phyloP scores from a whole-genome alignment of 2,113 vertebrate species.

The Lipotes vexillifer region DNA sequence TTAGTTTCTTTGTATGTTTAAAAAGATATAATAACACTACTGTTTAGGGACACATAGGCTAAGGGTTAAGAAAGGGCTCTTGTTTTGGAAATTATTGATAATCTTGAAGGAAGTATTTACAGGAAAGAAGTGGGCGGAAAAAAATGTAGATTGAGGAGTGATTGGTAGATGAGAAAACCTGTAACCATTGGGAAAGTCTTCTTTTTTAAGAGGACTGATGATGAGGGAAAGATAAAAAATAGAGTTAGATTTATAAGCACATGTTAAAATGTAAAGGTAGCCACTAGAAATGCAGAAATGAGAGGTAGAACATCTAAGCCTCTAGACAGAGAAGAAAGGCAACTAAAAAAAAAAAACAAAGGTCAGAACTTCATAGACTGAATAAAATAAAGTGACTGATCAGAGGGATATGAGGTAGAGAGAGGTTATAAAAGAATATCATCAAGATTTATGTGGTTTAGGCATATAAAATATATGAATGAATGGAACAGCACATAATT shows the following conservation, averaged over 20 bases:
- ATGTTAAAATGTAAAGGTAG: not conserved
- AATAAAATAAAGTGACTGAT: not conserved
- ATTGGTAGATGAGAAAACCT: not conserved
- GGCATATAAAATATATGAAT: not conserved
- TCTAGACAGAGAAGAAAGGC: not conserved
- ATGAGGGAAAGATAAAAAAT: not conserved
- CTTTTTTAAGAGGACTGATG: not conserved
- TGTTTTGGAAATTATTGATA: not conserved
- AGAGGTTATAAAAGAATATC: not conserved
- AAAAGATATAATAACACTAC: not conserved
- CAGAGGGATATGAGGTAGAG: not conserved
- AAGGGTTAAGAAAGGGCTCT: not conserved
- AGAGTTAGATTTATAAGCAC: not conserved
- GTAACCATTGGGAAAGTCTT: not conserved
- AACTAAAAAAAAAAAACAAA: not conserved
- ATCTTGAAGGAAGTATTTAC: not conserved
- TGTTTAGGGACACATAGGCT: not conserved
- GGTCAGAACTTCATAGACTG: not conserved
- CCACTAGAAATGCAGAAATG: not conserved
- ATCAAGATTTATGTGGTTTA: not conserved
- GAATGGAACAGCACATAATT: not conserved
- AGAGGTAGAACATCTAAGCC: not conserved
- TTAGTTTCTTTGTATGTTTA: not conserved
- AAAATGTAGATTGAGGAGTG: not conserved
- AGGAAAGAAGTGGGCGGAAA: not conserved